Base-by-base conservation (phyloP, 2,113 vertebrate genomes). In the Cochlearius cochlearius region DNA sequence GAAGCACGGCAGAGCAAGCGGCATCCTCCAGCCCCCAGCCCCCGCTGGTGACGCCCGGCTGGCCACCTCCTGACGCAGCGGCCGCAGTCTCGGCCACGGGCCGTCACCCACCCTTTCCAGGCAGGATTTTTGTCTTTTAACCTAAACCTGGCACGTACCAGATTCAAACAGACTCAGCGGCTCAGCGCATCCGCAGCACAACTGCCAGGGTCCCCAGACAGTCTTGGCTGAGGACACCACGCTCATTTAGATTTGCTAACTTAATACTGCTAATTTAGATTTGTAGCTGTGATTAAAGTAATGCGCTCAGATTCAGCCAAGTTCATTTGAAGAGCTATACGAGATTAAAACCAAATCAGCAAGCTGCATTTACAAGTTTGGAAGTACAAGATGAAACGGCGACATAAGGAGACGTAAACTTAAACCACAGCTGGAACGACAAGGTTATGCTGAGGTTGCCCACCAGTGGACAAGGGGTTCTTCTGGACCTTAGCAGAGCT, bases 41-140 rank as follows among this genome's bases (percentile, higher is more conserved):
- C 38, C 27, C 7, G 1, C 23, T 3, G 38, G 53, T 38, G 69
- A 29, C 16, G 11, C 47, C 32, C 3, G 0, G 11, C 16, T 0
- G 1, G 67, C 41, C 85, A 39, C 68, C 38, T 39, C 71, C 62
- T 1, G 5, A 3, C 1, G 1, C 2, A 7, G 38, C 2, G 2
- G 19, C 63, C 15, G 6, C 45, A 19, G 66, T 1, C 53, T 41
- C 1, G 2, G 39, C 43, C 27, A 2, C 2, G 45, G 66, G 82
- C 38, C 10, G 6, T 9, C 63, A 64, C 39, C 36, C 45, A 18
- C 16, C 30, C 47, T 32, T 22, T 39, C 27, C 75, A 53, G 34
- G 13, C 1, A 0, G 21, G 39, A 69, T 32, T 25, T 5, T 22
- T 41, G 41, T 78, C 59, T 58, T 71, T 47, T 23, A 13, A 29